A percentile compares a stretch with the other conserved stretches of the same genome.
Conservation (phyloP, 2,113 vertebrate species). For the Siniperca knerii region DNA sequence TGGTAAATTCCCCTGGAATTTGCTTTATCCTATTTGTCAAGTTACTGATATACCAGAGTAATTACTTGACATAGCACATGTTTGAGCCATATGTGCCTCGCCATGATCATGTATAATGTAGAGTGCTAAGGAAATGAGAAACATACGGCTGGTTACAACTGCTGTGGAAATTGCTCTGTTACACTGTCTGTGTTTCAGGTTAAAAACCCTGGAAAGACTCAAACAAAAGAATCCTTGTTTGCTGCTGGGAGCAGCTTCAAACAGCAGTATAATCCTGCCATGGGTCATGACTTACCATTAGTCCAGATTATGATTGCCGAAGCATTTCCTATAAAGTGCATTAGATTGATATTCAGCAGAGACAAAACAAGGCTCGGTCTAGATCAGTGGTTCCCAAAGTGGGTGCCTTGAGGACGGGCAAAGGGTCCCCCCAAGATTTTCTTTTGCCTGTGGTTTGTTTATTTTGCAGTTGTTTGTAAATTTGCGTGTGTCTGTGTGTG, state of each 20-base stretch:
- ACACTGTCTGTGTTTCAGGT: conserved; percentile 38
- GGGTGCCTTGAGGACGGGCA: not conserved
- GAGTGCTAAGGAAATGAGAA: conserved; percentile 61
- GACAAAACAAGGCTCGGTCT: conserved; percentile 25
- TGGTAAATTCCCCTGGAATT: conserved; percentile 31
- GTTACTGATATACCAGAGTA: conserved; percentile 44
- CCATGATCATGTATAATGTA: not conserved
- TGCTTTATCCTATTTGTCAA: conserved; percentile 39
- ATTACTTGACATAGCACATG: conserved; percentile 22
- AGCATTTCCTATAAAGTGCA: conserved; percentile 56
- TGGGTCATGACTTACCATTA: conserved; percentile 70
- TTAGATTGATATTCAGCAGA: conserved; percentile 45
- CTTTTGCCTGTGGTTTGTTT: not conserved
- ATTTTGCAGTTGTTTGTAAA: not conserved
- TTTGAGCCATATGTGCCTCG: not conserved
- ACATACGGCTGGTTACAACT: conserved; percentile 38
- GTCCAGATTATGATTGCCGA: conserved; percentile 61
- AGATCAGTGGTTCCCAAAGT: not conserved
- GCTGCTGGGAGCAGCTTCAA: conserved; percentile 63
- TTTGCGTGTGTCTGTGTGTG: not conserved
- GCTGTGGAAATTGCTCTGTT: not conserved
- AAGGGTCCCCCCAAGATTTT: not conserved
- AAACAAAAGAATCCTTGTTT: conserved; percentile 71
- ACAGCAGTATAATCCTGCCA: conserved; percentile 64
- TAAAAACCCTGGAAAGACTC: conserved; percentile 43